Percentiles rank a stretch among this genome's conserved stretches.
Conservation (phyloP, 2,113 vertebrate species). For the Panurus biarmicus region DNA sequence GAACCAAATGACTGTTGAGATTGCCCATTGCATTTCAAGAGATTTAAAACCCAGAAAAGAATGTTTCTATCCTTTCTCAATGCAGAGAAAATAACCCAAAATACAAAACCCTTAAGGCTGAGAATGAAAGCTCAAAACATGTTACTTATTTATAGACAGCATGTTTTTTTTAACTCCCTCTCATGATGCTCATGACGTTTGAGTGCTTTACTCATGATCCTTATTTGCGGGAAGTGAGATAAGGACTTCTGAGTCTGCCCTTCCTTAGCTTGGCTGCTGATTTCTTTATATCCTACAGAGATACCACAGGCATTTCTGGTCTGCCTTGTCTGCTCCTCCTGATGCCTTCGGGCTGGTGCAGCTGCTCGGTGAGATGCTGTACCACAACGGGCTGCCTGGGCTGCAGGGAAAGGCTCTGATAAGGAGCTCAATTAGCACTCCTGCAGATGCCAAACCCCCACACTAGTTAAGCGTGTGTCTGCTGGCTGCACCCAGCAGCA, state of each 20-base stretch:
- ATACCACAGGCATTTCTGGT: neutral
- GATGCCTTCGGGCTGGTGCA: neutral
- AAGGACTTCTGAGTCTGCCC: neutral
- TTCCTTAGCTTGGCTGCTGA: neutral
- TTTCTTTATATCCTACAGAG: neutral
- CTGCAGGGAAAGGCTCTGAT: neutral
- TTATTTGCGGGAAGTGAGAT: constrained; percentile 20
- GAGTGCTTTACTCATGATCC: constrained; percentile 22
- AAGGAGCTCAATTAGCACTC: neutral
- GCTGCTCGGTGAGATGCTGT: neutral
- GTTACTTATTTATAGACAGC: constrained; percentile 24
- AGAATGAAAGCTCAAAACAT: neutral
- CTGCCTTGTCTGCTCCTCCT: neutral
- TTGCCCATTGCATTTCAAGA: neutral
- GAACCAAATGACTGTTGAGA: neutral
- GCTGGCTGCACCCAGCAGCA: neutral
- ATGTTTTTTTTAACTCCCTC: neutral
- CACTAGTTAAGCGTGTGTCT: accelerated
- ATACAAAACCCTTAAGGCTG: neutral
- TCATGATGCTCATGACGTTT: neutral
- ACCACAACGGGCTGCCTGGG: neutral
- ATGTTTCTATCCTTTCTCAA: neutral
- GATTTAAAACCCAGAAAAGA: neutral
- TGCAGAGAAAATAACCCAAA: neutral
- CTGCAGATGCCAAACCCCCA: neutral